Conservation (phyloP, 2,888 invertebrate species). For the Napeogenes inachia region DNA sequence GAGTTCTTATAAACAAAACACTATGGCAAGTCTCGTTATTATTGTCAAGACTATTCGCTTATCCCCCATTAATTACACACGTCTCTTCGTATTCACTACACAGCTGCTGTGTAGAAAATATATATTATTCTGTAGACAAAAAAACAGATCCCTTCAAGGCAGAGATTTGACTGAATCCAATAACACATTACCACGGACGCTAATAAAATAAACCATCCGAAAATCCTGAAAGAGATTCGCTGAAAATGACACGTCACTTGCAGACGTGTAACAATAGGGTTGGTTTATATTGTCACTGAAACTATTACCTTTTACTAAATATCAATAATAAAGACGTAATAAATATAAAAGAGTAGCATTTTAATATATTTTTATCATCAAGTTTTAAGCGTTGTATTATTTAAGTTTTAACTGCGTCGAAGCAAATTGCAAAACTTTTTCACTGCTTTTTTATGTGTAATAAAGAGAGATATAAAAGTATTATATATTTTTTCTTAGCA, state of each 20-base stretch:
- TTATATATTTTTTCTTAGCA: not conserved
- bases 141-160: slow-evolving; percentile 5
- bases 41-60: not conserved
- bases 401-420: too few relatives aligned
- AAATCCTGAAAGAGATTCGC: slow-evolving; percentile 39
- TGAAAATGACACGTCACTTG: slow-evolving; percentile 50
- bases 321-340: not conserved
- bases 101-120: not conserved
- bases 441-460: not conserved
- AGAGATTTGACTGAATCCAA: slow-evolving; percentile 17
- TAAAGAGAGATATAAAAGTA: not conserved
- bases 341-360: not conserved
- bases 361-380: too few relatives aligned
- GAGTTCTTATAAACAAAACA: too few relatives aligned
- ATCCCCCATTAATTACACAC: not conserved
- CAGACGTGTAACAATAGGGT: slow-evolving; percentile 34
- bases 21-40: too few relatives aligned
- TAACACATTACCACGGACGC: slow-evolving; percentile 24
- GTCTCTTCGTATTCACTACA: not conserved
- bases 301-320: slow-evolving; percentile 1
- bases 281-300: slow-evolving; percentile 21
- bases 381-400: too few relatives aligned
- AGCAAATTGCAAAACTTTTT: too few relatives aligned
- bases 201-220: slow-evolving; percentile 34
- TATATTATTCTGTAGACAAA: not conserved